A percentile compares a stretch with the other conserved stretches of the same genome.
Conservation (phyloP, 2,797 vertebrate genomes). For the Lagocephalus sceleratus region DNA sequence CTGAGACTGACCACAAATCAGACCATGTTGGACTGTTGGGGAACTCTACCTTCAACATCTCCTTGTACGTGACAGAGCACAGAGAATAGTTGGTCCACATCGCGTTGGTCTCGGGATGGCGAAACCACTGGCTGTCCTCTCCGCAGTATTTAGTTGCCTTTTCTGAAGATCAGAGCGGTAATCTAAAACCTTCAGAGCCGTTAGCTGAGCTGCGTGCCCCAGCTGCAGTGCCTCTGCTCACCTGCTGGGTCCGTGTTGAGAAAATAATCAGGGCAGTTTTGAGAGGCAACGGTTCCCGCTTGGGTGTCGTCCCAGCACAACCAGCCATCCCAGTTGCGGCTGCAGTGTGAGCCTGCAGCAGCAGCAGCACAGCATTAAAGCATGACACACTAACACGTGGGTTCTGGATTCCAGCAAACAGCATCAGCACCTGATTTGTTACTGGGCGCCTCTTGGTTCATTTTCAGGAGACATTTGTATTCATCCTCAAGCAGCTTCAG, state of each 20-base stretch:
- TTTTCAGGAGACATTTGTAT: conserved; percentile 91
- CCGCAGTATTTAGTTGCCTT: conserved; percentile 86
- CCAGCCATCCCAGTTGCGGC: conserved; percentile 97
- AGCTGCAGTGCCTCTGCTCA: conserved; percentile 43
- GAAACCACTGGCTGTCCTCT: conserved; percentile 87
- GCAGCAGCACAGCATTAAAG: background rate
- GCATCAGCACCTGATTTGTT: conserved; percentile 86
- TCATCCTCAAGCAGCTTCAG: background rate
- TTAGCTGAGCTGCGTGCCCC: background rate
- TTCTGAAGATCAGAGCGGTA: conserved; percentile 65
- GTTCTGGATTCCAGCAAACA: background rate
- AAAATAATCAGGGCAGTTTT: conserved; percentile 93
- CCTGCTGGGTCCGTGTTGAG: conserved; percentile 84
- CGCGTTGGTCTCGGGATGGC: conserved; percentile 83
- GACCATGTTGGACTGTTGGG: no score
- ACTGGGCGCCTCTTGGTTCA: conserved; percentile 82
- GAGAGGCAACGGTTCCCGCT: conserved; percentile 77
- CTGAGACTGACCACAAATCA: no score
- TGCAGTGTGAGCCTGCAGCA: conserved; percentile 82
- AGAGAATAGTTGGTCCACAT: conserved; percentile 92
- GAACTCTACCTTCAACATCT: conserved; percentile 81
- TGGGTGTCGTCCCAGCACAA: conserved; percentile 95
- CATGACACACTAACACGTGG: background rate
- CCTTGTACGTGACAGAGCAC: conserved; percentile 82
- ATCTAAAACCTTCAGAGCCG: no score